Percentiles rank a stretch among this genome's conserved stretches.
Evolutionary conservation across 2,797 vertebrate species (phyloP).

Genomic region (Peromyscus nudipes): DNA sequence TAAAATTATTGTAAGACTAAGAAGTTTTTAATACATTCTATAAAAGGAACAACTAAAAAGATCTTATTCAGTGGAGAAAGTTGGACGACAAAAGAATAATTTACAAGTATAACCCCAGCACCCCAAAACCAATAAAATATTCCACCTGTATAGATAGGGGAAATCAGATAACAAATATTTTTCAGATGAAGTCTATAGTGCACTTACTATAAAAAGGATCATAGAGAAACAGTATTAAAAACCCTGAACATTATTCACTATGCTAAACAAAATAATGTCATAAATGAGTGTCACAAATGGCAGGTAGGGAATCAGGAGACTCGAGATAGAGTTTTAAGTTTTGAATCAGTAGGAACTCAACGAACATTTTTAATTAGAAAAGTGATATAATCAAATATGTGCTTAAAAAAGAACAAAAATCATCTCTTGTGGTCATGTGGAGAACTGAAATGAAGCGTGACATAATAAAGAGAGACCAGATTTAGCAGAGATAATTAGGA

Average conservation of each 20-base stretch:
- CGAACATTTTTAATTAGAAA: constrained; percentile 47
- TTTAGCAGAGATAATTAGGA: background rate
- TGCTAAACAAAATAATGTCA: background rate
- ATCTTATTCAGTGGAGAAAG: background rate
- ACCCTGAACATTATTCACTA: background rate
- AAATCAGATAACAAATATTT: background rate
- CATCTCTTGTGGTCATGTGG: background rate
- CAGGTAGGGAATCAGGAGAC: background rate
- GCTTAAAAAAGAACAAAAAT: background rate
- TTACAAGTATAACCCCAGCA: background rate
- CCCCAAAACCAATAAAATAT: background rate
- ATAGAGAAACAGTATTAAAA: background rate
- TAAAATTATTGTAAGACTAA: background rate
- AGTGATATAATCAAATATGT: constrained; percentile 6
- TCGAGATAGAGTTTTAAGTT: background rate
- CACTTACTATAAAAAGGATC: background rate
- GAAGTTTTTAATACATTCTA: background rate
- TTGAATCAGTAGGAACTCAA: background rate
- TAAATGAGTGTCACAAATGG: background rate
- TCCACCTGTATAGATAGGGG: background rate
- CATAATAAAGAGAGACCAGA: background rate
- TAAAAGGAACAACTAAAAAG: background rate
- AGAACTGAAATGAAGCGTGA: constrained; percentile 44
- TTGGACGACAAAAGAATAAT: background rate
- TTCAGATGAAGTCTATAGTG: background rate